Base-by-base conservation (phyloP, 2,113 vertebrate genomes). In the Sceloporus undulatus region DNA sequence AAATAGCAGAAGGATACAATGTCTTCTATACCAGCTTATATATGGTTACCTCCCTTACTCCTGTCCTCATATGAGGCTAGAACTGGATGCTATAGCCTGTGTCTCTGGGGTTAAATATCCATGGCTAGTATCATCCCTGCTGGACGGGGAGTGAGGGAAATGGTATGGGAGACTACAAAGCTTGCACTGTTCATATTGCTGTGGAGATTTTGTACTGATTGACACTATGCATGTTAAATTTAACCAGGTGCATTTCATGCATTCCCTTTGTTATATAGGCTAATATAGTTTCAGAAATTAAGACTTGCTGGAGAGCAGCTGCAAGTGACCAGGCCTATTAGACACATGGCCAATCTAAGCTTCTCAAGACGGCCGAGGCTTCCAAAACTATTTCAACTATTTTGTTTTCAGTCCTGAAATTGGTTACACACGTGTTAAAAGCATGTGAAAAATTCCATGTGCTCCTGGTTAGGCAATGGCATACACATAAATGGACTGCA, bases 301-400 rank as follows among this genome's bases (percentile, higher is more conserved):
- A 48, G 42, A 59, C 42, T 86, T 42, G n/a, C 59, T 86, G n/a
- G 42, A 83, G 16, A 68, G 27, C 78, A 85, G 78, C 38, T 74
- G 66, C 42, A 65, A 74, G 21, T 48, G 52, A 25, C 48, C 11
- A 14, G 27, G 73, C 25, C 40, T 18, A 29, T 54, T 75, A 79
- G 21, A 56, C 2, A 42, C 18, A 29, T 10, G 29, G 56, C 59
- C 40, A 78, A 42, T 52, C 84, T 21, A 65, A 74, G 48, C 27
- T 54, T 65, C 23, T 40, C n/a, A 56, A 68, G 76, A 71, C 2
- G 8, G 34, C 34, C 65, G 25, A 2, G 79, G 76, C 40, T 38
- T 79, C 29, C 27, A 40, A 62, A 85, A 75, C n/a, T 71, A 86
- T 79, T 79, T 70, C 9, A 86, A 54, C n/a, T 79, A 27, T 87